Evolutionary conservation across 2,888 invertebrate genomes (phyloP).

Genomic region (Onchidella celtica): DNA sequence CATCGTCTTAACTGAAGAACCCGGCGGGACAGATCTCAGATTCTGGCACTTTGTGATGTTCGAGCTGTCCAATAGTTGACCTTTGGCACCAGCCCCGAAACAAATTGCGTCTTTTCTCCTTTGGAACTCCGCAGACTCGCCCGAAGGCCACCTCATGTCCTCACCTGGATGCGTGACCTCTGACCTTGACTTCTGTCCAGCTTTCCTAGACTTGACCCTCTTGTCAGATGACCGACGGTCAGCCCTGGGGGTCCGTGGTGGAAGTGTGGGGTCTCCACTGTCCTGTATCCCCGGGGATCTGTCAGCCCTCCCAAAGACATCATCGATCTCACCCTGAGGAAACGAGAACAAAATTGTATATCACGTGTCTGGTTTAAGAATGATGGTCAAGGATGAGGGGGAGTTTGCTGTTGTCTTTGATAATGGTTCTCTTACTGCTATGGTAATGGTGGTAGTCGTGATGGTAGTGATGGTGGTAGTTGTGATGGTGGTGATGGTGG

Average conservation of each 20-base stretch:
- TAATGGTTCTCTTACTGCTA: too few species aligned
- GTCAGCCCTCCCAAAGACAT: too few species aligned
- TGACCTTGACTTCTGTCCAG: not conserved
- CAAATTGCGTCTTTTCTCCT: not conserved
- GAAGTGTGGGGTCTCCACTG: not conserved
- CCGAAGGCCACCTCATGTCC: not conserved
- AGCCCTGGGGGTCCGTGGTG: not conserved
- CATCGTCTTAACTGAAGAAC: not conserved
- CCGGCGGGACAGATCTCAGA: not conserved
- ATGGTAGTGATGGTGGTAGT: too few species aligned
- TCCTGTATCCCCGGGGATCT: too few species aligned
- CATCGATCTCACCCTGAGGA: slow-evolving; percentile 13
- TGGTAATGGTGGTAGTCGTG: too few species aligned
- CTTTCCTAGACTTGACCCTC: not conserved
- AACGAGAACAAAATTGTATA: not conserved
- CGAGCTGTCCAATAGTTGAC: not conserved
- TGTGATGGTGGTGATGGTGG: too few species aligned
- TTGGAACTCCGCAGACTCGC: not conserved
- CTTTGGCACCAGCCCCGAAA: not conserved
- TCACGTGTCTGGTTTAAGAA: too few species aligned
- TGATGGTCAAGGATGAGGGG: too few species aligned
- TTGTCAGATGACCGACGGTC: not conserved
- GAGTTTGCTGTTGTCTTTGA: too few species aligned
- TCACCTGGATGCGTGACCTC: not conserved
- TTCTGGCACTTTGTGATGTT: not conserved